Evolutionary conservation across 2,888 invertebrate species (phyloP).

Genomic region (Amaurobius ferox): DNA sequence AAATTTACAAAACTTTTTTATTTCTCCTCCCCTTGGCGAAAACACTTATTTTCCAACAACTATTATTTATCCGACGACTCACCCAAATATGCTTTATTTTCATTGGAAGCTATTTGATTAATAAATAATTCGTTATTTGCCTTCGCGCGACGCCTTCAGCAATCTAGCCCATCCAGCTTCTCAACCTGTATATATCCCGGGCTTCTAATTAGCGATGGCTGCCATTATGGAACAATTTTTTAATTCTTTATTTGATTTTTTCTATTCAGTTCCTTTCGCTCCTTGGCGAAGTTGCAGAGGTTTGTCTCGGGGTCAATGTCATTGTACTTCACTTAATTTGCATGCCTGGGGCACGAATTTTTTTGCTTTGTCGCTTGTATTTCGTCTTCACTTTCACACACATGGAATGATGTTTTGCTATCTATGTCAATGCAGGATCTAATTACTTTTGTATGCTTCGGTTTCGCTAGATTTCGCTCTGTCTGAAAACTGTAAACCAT

Average conservation of each 20-base stretch:
- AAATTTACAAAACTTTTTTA: too few relatives aligned
- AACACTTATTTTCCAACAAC: too few relatives aligned
- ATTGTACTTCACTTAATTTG: slow-evolving; percentile 53
- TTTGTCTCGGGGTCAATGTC: slow-evolving; percentile 38
- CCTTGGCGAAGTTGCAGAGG: slow-evolving; percentile 1
- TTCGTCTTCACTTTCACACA: not conserved
- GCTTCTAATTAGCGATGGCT: slow-evolving; percentile 52
- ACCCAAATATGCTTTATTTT: not conserved
- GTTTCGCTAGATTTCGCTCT: too few relatives aligned
- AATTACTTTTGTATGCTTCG: not conserved
- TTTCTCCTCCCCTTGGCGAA: too few relatives aligned
- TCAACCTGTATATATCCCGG: not conserved
- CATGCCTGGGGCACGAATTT: slow-evolving; percentile 6
- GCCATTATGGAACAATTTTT: slow-evolving; percentile 3
- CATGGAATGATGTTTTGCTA: slow-evolving; percentile 20
- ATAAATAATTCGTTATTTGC: not conserved
- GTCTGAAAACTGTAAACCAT: too few relatives aligned
- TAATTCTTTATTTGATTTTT: not conserved
- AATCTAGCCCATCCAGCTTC: not conserved
- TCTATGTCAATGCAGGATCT: not conserved
- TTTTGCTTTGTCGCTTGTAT: not conserved
- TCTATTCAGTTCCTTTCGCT: not conserved
- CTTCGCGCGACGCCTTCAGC: not conserved
- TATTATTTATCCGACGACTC: not conserved
- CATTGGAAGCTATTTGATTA: not conserved